Evolutionary conservation across 1,140 invertebrate genomes (phyloP).

Genomic region (Diorhabda carinulata): DNA sequence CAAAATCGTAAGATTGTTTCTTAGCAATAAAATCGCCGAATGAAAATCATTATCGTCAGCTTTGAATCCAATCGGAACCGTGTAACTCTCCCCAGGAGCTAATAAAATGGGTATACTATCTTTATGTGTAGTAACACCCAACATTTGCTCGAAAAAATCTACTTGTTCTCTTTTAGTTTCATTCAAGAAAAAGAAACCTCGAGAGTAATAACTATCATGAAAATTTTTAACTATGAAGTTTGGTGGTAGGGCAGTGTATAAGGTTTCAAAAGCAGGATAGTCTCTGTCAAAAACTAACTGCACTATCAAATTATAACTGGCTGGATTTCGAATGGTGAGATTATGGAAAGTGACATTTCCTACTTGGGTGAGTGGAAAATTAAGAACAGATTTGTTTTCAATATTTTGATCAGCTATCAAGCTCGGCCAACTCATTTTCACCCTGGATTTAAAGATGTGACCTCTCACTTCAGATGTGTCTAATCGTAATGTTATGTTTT

Average conservation of each 20-base stretch:
- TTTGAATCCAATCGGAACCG: constrained; percentile 39
- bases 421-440: constrained; percentile 72
- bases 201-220: constrained; percentile 17
- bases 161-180: constrained; percentile 20
- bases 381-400: constrained; percentile 53
- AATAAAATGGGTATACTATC: constrained; percentile 47
- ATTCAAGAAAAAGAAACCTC: constrained; percentile 41
- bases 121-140: constrained; percentile 29
- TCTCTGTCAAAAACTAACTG: constrained; percentile 61
- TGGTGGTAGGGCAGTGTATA: constrained; percentile 52
- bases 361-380: constrained; percentile 79
- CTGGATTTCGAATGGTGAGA: constrained; percentile 61
- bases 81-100: constrained; percentile 47
- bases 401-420: constrained; percentile 46
- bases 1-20: constrained; percentile 92
- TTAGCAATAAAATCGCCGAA: constrained; percentile 49
- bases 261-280: constrained; percentile 52
- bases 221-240: constrained; percentile 32
- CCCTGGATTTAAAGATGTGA: constrained; percentile 66
- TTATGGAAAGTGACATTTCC: constrained; percentile 68
- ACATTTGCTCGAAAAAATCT: constrained; percentile 28
- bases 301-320: constrained; percentile 55
- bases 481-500: constrained; percentile 70
- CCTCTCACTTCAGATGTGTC: constrained; percentile 73
- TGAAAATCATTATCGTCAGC: constrained; percentile 43